These are phyloP conservation scores for Pogona vitticeps DNA, from an alignment of 2,113 vertebrate genomes.

Conservation along the genomic window DNA sequence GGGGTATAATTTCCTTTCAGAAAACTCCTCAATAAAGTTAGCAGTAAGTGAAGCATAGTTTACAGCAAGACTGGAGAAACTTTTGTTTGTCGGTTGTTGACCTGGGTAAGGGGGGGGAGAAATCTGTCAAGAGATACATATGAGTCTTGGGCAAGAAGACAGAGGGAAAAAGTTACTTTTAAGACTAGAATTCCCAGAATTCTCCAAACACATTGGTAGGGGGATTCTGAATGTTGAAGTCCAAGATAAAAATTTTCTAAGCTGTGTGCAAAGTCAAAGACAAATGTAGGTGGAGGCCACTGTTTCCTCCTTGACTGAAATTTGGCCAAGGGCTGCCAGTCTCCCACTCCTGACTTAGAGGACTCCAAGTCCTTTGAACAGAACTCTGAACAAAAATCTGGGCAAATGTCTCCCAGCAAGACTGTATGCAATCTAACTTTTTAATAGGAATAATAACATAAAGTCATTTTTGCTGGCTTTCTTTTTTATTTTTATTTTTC, in stretches of 20 bases:
- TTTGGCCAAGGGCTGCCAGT: neutral
- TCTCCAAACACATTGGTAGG: too few species aligned
- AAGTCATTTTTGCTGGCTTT: neutral
- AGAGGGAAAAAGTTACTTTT: too few species aligned
- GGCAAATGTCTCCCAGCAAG: neutral
- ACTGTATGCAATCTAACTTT: neutral
- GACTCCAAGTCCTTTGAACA: neutral
- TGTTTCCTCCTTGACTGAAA: neutral
- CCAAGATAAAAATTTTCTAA: too few species aligned
- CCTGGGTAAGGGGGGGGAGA: too few species aligned
- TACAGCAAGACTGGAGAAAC: neutral
- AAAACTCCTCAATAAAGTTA: neutral
- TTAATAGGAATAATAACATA: neutral
- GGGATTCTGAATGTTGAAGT: too few species aligned
- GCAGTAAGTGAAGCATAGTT: neutral
- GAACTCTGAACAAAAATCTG: neutral
- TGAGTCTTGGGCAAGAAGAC: too few species aligned
- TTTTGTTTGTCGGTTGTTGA: too few species aligned
- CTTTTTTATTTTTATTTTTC: neutral
- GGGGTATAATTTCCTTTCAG: neutral
- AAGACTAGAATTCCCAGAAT: too few species aligned
- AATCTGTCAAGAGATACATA: too few species aligned
- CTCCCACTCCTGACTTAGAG: neutral
- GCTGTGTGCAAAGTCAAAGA: too few species aligned
- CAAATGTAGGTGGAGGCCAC: too few species aligned